Percentiles rank a stretch among this genome's conserved stretches.
phyloP scores from a whole-genome alignment of 2,797 vertebrate genomes.

The Danio tinwini region DNA sequence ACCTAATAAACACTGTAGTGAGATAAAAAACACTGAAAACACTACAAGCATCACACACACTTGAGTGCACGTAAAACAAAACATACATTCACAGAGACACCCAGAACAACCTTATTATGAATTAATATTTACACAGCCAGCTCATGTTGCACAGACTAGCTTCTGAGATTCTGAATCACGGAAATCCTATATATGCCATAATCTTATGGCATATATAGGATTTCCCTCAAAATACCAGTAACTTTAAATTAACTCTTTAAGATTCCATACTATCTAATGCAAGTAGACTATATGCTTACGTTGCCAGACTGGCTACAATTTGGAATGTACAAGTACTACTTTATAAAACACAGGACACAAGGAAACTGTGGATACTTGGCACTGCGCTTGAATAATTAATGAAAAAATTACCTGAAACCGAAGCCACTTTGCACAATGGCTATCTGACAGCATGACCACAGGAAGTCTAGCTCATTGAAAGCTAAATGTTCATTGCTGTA shows the following conservation, averaged over 20 bases:
- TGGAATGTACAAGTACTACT: neutral
- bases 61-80: no score
- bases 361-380: slow-evolving; percentile 13
- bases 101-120: no score
- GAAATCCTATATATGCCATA: slow-evolving; percentile 9
- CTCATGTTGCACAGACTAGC: no score
- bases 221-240: no score
- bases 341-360: slow-evolving; percentile 19
- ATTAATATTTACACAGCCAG: no score
- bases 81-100: no score
- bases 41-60: no score
- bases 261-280: neutral
- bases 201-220: no score
- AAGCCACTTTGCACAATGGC: slow-evolving; percentile 18
- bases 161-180: no score
- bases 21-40: no score
- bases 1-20: no score
- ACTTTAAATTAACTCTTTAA: neutral
- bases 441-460: slow-evolving; percentile 55
- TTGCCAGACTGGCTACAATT: neutral
- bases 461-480: slow-evolving; percentile 13
- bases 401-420: slow-evolving; percentile 38
- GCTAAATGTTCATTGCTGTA: neutral
- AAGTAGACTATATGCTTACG: neutral
- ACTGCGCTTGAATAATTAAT: slow-evolving; percentile 32